These are phyloP conservation scores for Pherbina coryleti DNA, from an alignment of 2,888 invertebrate genomes.

Conservation along the genomic window DNA sequence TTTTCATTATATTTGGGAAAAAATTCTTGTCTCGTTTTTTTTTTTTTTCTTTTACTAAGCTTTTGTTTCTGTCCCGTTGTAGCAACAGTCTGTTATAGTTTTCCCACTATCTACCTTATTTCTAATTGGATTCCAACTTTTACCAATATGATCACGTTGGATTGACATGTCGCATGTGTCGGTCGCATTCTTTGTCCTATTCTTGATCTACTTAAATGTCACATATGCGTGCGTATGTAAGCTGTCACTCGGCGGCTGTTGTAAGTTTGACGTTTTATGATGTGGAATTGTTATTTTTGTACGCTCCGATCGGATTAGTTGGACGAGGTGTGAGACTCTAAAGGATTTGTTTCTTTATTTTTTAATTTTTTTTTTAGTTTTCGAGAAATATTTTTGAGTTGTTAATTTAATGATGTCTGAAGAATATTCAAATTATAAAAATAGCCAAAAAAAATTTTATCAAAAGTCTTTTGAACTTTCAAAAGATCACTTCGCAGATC, in stretches of 20 bases:
- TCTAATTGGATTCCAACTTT: background rate
- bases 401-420: too few species aligned
- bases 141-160: background rate
- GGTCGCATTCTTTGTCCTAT: background rate
- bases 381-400: too few species aligned
- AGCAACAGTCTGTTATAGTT: too few species aligned
- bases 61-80: background rate
- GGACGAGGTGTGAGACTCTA: background rate
- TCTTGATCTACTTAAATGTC: constrained; percentile 22
- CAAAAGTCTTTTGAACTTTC: too few species aligned
- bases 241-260: constrained; percentile 58
- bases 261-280: constrained; percentile 59
- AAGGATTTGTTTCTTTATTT: constrained; percentile 11
- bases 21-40: background rate
- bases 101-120: background rate
- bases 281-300: constrained; percentile 55
- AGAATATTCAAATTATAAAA: too few species aligned
- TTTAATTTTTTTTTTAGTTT: too few species aligned
- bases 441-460: too few species aligned
- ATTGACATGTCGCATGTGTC: background rate
- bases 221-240: constrained; percentile 49
- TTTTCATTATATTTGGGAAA: background rate
- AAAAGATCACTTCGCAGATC: too few species aligned
- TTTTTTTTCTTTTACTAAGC: background rate
- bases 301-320: background rate